Base-by-base conservation (phyloP, 2,797 vertebrate genomes). In the Cygnus olor region DNA sequence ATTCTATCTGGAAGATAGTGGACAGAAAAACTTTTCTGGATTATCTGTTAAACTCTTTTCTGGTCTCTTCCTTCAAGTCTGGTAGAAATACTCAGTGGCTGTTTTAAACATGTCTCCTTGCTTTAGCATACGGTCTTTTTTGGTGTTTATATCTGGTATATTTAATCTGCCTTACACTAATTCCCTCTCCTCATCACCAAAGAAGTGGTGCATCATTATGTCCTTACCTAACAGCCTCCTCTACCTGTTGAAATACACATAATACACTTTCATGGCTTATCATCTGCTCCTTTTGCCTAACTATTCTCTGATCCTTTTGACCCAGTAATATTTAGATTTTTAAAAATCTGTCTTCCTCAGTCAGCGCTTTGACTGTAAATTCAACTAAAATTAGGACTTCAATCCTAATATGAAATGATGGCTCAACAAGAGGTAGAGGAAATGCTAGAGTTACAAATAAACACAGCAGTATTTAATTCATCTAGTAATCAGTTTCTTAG, bases 341-440 rank as follows among this genome's bases (percentile, higher is more conserved):
- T 45, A 69, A 71, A 79, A 79, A 89, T 71, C 57, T 91, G 24
- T 72, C 53, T 94, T 93, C 30, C 54, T 51, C 87, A 91, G 44
- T 74, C 68, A 89, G 25, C 83, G 24, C 57, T 89, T 83, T 92
- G 81, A 49, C 34, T 87, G 16, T 40, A 87, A 93, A 89, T 71
- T 54, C 30, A 61, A 60, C 83, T 94, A 88, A 93, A 93, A 91
- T 95, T 93, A 94, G 90, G 17, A 80, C 80, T 94, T 90, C 30
- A 65, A 56, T 85, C 49, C 79, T 88, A 78, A 80, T 82, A 88
- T 71, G 88, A 93, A 92, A 83, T 92, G 94, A 97, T 92, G 72
- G 76, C 70, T 93, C 78, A 95, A 94, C 79, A 94, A 85, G 49
- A 87, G 86, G 58, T 89, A 49, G 63, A 96, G 80, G 90, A 96